Base-by-base conservation (phyloP, 2,797 vertebrate species). In the Pterois miles region DNA sequence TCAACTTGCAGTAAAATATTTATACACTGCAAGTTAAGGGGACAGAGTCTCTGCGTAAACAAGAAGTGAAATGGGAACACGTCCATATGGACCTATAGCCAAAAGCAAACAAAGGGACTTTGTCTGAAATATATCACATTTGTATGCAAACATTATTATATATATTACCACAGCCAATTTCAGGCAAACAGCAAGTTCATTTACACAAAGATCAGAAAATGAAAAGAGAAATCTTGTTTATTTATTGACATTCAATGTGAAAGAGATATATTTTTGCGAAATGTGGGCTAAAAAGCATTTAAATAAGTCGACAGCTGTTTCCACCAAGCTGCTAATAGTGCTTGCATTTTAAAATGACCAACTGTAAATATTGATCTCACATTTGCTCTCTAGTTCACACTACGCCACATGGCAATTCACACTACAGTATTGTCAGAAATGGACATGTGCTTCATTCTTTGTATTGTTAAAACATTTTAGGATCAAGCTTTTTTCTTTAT, bases 1-100 rank as follows among this genome's bases (percentile, higher is more conserved):
- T 89, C 74, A 74, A 80, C 82, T 86, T 78, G 50, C 73, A 54
- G 78, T 91, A 67, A 86, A 92, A 91, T 93, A 93, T 94, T 89
- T 86, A 91, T 90, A 84, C 50, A 43, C 29, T 72, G 65, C 62
- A 36, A 85, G 80, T 90, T 82, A 77, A 84, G 65, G 80, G 74
- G 81, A 80, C 78, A 79, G 69, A 68, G 73, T 74, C 71, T 78
- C 69, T 70, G 65, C 71, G 73, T 82, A 87, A 89, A 89, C 86
- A 88, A 81, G 46, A 73, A 69, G 64, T 71, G 62, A 74, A 89
- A 87, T 76, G 52, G 79, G 84, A 83, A 67, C 71, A 23, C 43
- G 57, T 80, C 76, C 65, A 71, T 69, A 76, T 68, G 64, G 71
- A 77, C 34, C 29, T 18, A 50, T 50, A 22, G 54, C 56, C 62